Evolutionary conservation across 2,888 invertebrate species (phyloP), one percentile per base, ranked within the genome.

Genomic region (Eutolmus rufibarbis): DNA sequence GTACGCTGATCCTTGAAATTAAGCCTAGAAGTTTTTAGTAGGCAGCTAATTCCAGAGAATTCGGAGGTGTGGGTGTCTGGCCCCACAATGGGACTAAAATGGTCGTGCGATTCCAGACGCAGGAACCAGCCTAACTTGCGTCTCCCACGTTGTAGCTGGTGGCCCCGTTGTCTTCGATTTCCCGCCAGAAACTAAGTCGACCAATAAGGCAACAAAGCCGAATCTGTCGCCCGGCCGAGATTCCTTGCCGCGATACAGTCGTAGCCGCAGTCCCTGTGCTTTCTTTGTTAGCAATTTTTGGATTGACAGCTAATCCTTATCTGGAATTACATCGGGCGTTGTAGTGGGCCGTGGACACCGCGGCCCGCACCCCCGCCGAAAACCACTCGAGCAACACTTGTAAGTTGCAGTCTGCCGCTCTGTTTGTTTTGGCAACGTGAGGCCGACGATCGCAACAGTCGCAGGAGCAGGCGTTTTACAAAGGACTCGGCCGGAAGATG

Each of bases 241-340:
- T 82, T 57, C 82, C 56, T 82, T 82, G 31, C 34, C 5, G 14
- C 40, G 82, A 82, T 82, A 82, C 57, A 28, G 66, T n/a, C n/a
- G n/a, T n/a, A n/a, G n/a, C n/a, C 82, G 23, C 57, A n/a, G 66
- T 82, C 66, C 34, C 82, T 82, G 57, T 57, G 82, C 51, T 37
- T 82, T 82, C 56, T 57, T 82, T 82, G 82, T 82, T 14, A 82
- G 40, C 82, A 82, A 82, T 82, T 82, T 57, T 56, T 82, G 82
- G 51, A 82, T 82, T 82, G 82, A 82, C 82, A 82, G 82, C 23
- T 82, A 82, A 82, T 82, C 82, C 82, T 82, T 82, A 82, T 82
- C 82, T 82, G 57, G 82, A 82, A 82, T 82, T 66, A 82, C 82
- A 82, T 82, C 82, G 34, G 82, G 14, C 8, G 40, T 12, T 34